Conservation (phyloP, 2,888 invertebrate genomes). For the Notocelia uddmanniana region DNA sequence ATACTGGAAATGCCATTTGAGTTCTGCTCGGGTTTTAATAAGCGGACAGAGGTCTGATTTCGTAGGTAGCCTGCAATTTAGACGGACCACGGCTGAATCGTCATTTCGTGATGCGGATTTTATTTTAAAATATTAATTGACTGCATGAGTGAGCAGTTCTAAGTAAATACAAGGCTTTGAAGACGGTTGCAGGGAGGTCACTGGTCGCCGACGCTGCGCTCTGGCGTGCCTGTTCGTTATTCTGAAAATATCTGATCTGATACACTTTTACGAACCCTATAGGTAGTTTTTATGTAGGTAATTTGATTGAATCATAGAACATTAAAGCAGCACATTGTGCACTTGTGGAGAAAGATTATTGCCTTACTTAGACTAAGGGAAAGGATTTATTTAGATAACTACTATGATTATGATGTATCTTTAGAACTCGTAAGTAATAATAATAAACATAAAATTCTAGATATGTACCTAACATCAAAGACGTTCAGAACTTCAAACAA, state of each 20-base stretch:
- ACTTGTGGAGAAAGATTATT: background rate
- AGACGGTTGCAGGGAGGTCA: conserved; percentile 24
- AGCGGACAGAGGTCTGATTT: conserved; percentile 65
- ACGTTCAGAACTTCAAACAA: conserved; percentile 69
- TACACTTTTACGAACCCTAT: background rate
- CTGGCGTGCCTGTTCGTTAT: background rate
- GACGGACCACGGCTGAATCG: conserved; percentile 62
- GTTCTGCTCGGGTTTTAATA: conserved; percentile 78
- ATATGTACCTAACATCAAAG: conserved; percentile 65
- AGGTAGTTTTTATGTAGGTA: background rate
- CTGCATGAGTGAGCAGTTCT: conserved; percentile 44
- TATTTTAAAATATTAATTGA: conserved; percentile 50
- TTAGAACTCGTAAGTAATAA: conserved; percentile 17
- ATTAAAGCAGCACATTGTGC: background rate
- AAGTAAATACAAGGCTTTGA: conserved; percentile 34
- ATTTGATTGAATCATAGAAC: no score
- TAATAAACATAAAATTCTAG: conserved; percentile 15
- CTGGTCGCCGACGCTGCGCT: background rate
- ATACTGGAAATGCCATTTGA: conserved; percentile 82
- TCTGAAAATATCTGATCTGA: background rate
- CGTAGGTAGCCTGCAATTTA: conserved; percentile 73
- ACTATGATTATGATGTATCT: background rate
- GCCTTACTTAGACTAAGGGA: background rate
- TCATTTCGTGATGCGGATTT: conserved; percentile 61
- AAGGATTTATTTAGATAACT: background rate